phyloP scores from a whole-genome alignment of 1,140 invertebrate species.

The Rhizoglyphus robini region DNA sequence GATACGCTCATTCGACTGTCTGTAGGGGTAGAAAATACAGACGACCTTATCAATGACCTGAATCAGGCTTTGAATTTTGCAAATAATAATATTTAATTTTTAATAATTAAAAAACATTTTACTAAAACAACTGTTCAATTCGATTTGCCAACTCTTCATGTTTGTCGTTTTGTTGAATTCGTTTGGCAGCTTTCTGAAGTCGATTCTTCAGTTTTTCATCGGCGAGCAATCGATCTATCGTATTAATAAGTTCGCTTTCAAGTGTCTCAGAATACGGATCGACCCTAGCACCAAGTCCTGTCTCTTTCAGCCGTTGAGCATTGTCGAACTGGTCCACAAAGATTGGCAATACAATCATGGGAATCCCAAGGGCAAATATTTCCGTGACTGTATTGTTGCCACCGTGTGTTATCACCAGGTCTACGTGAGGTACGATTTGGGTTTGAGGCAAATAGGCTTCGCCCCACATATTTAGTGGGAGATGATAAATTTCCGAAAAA shows the following conservation, averaged over 20 bases:
- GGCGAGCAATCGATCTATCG: constrained; percentile 4
- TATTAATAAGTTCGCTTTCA: constrained; percentile 6
- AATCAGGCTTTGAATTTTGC: constrained; percentile 49
- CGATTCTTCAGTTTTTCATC: constrained; percentile 1
- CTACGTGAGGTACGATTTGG: constrained; percentile 10
- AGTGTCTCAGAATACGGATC: constrained; percentile 14
- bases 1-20: constrained; percentile 78
- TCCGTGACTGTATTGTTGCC: constrained; percentile 26
- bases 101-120: too few species aligned
- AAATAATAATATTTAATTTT: too few species aligned
- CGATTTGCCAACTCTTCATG: neutral
- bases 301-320: constrained; percentile 17
- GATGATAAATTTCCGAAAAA: neutral
- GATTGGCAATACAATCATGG: constrained; percentile 15
- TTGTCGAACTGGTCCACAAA: constrained; percentile 22
- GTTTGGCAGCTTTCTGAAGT: neutral
- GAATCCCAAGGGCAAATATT: neutral
- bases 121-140: neutral
- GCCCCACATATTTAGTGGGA: constrained; percentile 19
- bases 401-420: constrained; percentile 31
- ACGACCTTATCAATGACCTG: constrained; percentile 74
- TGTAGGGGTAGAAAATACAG: constrained; percentile 71
- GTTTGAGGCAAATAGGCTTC: constrained; percentile 16
- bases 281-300: neutral
- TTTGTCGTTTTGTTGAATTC: neutral